Percentiles rank a stretch among this genome's conserved stretches.
Evolutionary conservation across 2,797 vertebrate species (phyloP).

Genomic region (Knipowitschia caucasica): DNA sequence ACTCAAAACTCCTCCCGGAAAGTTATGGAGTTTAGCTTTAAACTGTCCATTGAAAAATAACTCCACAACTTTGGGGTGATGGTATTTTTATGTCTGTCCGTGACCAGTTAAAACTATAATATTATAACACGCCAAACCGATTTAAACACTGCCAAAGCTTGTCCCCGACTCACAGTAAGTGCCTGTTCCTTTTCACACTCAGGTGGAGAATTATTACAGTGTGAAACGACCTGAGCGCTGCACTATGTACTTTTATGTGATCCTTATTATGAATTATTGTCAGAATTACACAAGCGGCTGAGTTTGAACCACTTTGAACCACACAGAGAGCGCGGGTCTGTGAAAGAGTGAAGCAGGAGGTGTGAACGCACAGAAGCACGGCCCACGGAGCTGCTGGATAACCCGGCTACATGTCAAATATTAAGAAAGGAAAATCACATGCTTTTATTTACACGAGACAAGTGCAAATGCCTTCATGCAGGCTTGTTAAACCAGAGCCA

Average conservation of each 20-base stretch:
- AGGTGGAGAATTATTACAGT: constrained; percentile 33
- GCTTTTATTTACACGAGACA: constrained; percentile 61
- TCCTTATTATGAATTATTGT: constrained; percentile 53
- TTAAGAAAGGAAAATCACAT: constrained; percentile 62
- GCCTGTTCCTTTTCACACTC: constrained; percentile 26
- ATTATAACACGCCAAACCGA: background rate
- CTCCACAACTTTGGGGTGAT: too few species aligned
- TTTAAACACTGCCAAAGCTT: background rate
- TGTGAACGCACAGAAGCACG: constrained; percentile 44
- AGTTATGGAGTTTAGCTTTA: too few species aligned
- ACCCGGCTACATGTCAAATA: constrained; percentile 54
- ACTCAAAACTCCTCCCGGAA: too few species aligned
- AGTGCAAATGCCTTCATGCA: constrained; percentile 49
- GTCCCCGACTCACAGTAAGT: constrained; percentile 4
- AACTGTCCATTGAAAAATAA: too few species aligned
- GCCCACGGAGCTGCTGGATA: constrained; percentile 36
- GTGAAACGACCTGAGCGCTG: constrained; percentile 39
- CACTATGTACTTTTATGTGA: constrained; percentile 44
- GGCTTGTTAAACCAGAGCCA: too few species aligned
- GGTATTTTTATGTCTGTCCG: too few species aligned
- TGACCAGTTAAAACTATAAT: too few species aligned
- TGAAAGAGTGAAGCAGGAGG: constrained; percentile 61
- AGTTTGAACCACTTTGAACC: constrained; percentile 8
- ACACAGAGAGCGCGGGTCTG: constrained; percentile 43
- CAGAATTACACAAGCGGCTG: constrained; percentile 49